These are phyloP conservation scores for Onychomys arenicola DNA, from an alignment of 2,797 vertebrate genomes.

Conservation along the genomic window DNA sequence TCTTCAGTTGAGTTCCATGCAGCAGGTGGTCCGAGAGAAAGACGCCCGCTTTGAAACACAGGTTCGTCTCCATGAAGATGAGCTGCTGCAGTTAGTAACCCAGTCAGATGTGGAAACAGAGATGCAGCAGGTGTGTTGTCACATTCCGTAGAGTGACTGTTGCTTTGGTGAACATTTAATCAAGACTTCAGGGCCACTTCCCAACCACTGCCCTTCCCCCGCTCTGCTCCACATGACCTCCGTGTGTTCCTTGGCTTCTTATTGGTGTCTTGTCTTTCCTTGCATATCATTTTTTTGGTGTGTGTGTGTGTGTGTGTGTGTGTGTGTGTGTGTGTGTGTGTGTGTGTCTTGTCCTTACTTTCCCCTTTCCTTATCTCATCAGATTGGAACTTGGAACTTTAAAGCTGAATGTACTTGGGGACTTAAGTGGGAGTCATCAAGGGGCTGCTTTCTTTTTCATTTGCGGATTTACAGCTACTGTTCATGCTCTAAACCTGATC, in stretches of 20 bases:
- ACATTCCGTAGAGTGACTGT: conserved; percentile 54
- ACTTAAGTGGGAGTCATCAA: conserved; percentile 35
- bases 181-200: conserved; percentile 31
- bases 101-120: conserved; percentile 87
- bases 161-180: conserved; percentile 54
- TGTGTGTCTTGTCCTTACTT: conserved; percentile 41
- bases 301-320: too few species aligned
- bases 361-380: background rate
- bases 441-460: conserved; percentile 50
- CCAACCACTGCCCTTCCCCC: background rate
- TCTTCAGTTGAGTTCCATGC: conserved; percentile 91
- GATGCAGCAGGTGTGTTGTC: conserved; percentile 92
- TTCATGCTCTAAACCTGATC: conserved; percentile 45
- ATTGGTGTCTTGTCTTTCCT: conserved; percentile 50
- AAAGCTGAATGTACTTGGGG: conserved; percentile 48
- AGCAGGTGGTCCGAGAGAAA: conserved; percentile 93
- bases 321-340: too few species aligned
- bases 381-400: conserved; percentile 29
- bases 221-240: background rate
- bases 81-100: conserved; percentile 88
- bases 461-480: conserved; percentile 43
- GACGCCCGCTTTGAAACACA: conserved; percentile 93
- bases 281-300: too few species aligned
- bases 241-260: conserved; percentile 55
- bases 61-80: conserved; percentile 93